Evolutionary conservation across 2,888 invertebrate genomes (phyloP), one percentile per base, ranked within the genome.

Genomic region (Subacronicta megacephala): DNA sequence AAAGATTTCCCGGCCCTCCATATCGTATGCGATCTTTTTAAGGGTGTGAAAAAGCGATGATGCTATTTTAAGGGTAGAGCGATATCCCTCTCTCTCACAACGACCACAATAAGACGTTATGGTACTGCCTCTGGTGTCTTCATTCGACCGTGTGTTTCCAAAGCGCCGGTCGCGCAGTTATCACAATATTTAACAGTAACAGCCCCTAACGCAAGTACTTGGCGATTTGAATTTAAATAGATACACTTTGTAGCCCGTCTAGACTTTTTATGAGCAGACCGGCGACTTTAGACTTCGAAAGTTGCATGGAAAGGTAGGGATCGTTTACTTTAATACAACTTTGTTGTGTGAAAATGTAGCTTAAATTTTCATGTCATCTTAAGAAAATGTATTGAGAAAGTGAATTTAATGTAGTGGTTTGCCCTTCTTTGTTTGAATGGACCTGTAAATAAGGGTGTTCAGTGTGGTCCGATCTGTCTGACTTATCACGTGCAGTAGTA

Each of bases 201-300:
- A 29, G 56, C 46, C 61, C 49, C 56, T 52, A 61, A 61, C 62
- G 57, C 62, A 58, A 67, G 58, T 65, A 62, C 61, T 70, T 56
- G 54, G 52, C 50, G 57, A 70, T 75, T 73, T 77, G 69, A 80
- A 78, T 79, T 67, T 66, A 65, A 67, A 65, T 46, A 53, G 33
- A 42, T 51, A 71, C 53, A 53, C 50, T 56, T 56, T 56, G 56
- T 63, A 70, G 16, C 50, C 12, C 7, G 44, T 66, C 65, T 63
- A 62, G 70, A 56, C 70, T 56, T 42, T 67, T 36, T 46, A 44
- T 46, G 23, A 3, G 12, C 47, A 50, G 31, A 7, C 23, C 12
- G 7, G 15, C 9, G 20, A 35, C 41, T 62, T 60, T 36, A 13
- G 62, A 37, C 16, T 23, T 42, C 18, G 36, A 18, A 33, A 7